Conservation (phyloP, 2,113 vertebrate species). For the Budorcas taxicolor region DNA sequence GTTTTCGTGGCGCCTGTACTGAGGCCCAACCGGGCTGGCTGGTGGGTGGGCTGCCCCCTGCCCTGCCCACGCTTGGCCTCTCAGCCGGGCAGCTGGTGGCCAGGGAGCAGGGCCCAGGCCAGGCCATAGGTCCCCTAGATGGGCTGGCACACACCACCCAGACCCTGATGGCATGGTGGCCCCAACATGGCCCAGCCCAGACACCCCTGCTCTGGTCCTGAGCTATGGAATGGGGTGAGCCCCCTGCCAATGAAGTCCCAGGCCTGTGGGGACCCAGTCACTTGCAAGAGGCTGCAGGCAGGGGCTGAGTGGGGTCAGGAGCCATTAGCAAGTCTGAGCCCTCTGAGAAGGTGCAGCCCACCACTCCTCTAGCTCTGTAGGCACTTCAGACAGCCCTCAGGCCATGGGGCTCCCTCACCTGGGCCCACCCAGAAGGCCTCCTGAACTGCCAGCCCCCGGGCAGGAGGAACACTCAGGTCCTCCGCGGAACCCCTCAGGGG, state of each 20-base stretch:
- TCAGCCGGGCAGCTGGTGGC: not conserved
- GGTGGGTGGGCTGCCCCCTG: conserved; percentile 16
- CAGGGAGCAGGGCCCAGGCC: not conserved
- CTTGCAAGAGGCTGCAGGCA: fast-evolving
- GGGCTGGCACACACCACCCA: fast-evolving
- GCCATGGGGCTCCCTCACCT: fast-evolving
- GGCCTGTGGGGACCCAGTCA: not conserved
- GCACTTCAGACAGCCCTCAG: too few relatives aligned
- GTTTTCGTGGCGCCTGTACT: not conserved
- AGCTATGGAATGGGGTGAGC: fast-evolving
- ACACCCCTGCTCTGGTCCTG: not conserved
- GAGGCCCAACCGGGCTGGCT: not conserved
- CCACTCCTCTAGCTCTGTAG: not conserved
- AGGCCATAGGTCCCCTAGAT: not conserved
- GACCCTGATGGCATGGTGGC: fast-evolving
- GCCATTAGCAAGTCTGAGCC: too few relatives aligned
- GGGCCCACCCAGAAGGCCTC: not conserved
- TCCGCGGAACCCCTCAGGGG: not conserved
- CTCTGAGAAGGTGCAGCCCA: fast-evolving
- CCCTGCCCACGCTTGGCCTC: not conserved
- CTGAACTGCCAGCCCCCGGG: fast-evolving
- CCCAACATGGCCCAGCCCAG: fast-evolving
- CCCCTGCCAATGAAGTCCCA: fast-evolving
- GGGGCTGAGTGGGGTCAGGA: fast-evolving
- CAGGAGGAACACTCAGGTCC: not conserved